Evolutionary conservation across 2,888 invertebrate species (phyloP).

Genomic region (Scaptomyza flava): DNA sequence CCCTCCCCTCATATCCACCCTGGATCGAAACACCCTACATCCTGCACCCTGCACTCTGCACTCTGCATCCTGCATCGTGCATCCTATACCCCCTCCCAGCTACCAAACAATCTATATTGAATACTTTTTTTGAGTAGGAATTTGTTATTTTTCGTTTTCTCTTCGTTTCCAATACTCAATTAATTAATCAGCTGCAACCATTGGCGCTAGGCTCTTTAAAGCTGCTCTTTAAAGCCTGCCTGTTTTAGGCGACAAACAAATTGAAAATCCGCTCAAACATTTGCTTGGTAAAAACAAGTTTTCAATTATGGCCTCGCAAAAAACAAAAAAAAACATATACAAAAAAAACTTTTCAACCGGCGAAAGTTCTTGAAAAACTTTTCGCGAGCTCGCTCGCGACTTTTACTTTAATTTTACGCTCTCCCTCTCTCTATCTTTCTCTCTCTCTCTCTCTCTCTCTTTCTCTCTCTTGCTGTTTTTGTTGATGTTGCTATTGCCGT

Average conservation of each 20-base stretch:
- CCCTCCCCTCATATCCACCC: background rate
- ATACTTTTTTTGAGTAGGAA: background rate
- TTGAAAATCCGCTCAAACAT: conserved; percentile 28
- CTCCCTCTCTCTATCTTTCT: conserved; percentile 6
- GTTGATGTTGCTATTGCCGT: conserved; percentile 18
- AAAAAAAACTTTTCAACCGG: conserved; percentile 62
- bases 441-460: conserved; percentile 10
- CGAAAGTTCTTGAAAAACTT: conserved; percentile 73
- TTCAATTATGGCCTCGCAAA: conserved; percentile 72
- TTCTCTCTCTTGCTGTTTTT: background rate
- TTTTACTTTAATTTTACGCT: conserved; percentile 69
- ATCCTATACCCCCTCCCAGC: background rate
- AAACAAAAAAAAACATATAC: background rate
- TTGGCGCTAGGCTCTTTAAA: conserved; percentile 18
- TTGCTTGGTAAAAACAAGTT: conserved; percentile 63
- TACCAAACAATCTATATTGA: background rate
- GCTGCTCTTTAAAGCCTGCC: conserved; percentile 6
- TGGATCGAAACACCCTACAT: no score
- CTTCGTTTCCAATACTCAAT: conserved; percentile 64
- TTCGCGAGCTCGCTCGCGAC: conserved; percentile 62
- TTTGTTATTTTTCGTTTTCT: conserved; percentile 25
- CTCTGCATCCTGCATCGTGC: background rate
- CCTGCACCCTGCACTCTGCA: background rate
- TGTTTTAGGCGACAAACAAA: conserved; percentile 5
- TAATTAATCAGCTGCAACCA: conserved; percentile 69